Evolutionary conservation across 2,113 vertebrate species (phyloP), one percentile per base, ranked within the genome.

Genomic region (Tachysurus fulvidraco): DNA sequence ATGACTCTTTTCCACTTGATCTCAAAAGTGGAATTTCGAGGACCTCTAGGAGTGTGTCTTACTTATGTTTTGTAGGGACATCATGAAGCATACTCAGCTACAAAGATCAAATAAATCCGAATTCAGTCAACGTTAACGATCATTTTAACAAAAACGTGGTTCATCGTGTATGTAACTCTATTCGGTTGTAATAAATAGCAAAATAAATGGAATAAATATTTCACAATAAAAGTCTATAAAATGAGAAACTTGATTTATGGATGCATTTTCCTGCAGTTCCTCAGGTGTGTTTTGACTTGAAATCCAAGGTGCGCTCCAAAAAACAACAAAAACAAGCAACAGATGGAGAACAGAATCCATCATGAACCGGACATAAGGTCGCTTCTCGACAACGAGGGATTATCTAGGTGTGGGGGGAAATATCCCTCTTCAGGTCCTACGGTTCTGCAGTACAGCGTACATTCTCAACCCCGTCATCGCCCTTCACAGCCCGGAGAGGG

Each of bases 291-390:
- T 60, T 86, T 64, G 57, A 88, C 67, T 86, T 64, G 57, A 88
- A 88, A 88, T 81, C 83, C 83, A 81, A 85, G 60, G 60, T 84
- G 62, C 30, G 36, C 74, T 83, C 46, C 28, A 50, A 50, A 36
- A 77, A 64, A 65, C 79, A 80, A 84, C 80, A 83, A 86, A 79
- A 91, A 87, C 88, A 88, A 84, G 86, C 86, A 88, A 88, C 90
- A 89, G 88, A 89, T 90, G 90, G 86, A 88, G 59, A 60, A 62
- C 77, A 46, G 59, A 59, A 80, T 80, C 78, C 55, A 41, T 79
- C 78, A 87, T 76, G 44, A 74, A 87, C 84, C 80, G 81, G 85
- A 89, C 77, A 84, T 76, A 86, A 73, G 80, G 74, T 73, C 13
- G 65, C 85, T 86, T 36, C 81, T 28, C 64, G 50, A 85, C 55